Evolutionary conservation across 1,140 invertebrate species (phyloP), one percentile per base, ranked within the genome.

Genomic region (Eciton burchellii): DNA sequence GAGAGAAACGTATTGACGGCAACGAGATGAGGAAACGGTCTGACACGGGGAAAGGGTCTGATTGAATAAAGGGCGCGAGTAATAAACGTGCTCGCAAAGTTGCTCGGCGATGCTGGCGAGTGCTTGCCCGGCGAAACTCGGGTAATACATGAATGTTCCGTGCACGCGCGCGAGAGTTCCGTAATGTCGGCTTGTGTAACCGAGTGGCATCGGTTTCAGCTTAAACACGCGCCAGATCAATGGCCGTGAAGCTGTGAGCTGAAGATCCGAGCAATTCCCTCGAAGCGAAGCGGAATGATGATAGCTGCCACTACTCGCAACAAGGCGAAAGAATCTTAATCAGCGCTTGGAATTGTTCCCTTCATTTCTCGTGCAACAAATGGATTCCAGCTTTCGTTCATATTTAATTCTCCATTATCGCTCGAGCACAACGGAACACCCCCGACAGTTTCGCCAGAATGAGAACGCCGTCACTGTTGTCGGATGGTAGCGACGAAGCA

Each of bases 141-240:
- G 35, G 49, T 79, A 70, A 70, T 79, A 57, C 47, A 49, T 49
- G 63, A 79, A 79, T 79, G 68, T 57, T 63, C 63, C 68, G 49
- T n/a, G 19, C 74, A 79, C 35, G 52, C 49, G 41, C 8, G 21
- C n/a, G n/a, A n/a, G 35, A 79, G 41, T 77, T 68, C 49, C 35
- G 49, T 79, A 79, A 79, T 70, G 49, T 79, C 29, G 66, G 74
- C 47, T 45, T 68, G 74, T 63, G 72, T 70, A 79, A 70, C 74
- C 49, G 63, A 79, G 60, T 65, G 63, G 73, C 45, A 65, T 43
- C 65, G 45, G 63, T 79, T 79, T 45, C 63, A 57, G 56, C 63
- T 79, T 79, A 70, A 79, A 79, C 57, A 70, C 65, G 29, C 52
- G 41, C 8, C 63, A 70, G 63, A 79, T 79, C 74, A 79, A 70